A percentile compares a stretch with the other conserved stretches of the same genome.
These are phyloP conservation scores for Rhinophrynus dorsalis DNA, from an alignment of 2,797 vertebrate species.

Conservation along the genomic window DNA sequence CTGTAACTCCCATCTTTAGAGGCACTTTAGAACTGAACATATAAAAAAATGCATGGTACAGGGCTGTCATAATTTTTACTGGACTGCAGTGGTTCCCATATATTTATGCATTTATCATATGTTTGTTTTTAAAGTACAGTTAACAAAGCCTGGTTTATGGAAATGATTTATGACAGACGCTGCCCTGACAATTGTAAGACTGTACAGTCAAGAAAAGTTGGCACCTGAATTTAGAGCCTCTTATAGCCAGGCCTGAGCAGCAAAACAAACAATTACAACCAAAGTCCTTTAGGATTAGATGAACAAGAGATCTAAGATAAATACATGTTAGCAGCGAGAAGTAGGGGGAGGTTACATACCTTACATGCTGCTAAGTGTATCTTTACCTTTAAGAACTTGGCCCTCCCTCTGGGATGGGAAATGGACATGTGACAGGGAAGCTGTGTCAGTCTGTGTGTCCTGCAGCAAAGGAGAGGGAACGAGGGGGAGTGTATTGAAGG, in stretches of 20 bases:
- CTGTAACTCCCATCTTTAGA: too few relatives aligned
- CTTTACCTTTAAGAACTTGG: conserved; percentile 34
- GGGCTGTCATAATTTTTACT: too few relatives aligned
- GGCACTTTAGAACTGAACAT: too few relatives aligned
- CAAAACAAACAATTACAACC: too few relatives aligned
- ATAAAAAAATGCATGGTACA: too few relatives aligned
- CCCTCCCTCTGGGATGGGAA: conserved; percentile 26
- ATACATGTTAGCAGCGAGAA: background rate
- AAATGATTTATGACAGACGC: conserved; percentile 33
- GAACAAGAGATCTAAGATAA: too few relatives aligned
- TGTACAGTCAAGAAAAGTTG: background rate
- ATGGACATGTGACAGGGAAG: conserved; percentile 44
- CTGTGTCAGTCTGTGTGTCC: conserved; percentile 14
- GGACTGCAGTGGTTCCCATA: too few relatives aligned
- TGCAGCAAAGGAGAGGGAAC: background rate
- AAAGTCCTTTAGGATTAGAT: background rate
- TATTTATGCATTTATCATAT: too few relatives aligned
- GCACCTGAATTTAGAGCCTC: too few relatives aligned
- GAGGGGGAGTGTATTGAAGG: conserved; percentile 1
- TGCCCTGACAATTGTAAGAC: conserved; percentile 6
- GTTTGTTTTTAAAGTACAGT: too few relatives aligned
- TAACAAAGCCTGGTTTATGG: conserved; percentile 14
- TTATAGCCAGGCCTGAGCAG: too few relatives aligned
- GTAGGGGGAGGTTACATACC: background rate
- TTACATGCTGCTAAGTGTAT: too few relatives aligned